Evolutionary conservation across 2,113 vertebrate species (phyloP).

Genomic region (Pituophis catenifer): DNA sequence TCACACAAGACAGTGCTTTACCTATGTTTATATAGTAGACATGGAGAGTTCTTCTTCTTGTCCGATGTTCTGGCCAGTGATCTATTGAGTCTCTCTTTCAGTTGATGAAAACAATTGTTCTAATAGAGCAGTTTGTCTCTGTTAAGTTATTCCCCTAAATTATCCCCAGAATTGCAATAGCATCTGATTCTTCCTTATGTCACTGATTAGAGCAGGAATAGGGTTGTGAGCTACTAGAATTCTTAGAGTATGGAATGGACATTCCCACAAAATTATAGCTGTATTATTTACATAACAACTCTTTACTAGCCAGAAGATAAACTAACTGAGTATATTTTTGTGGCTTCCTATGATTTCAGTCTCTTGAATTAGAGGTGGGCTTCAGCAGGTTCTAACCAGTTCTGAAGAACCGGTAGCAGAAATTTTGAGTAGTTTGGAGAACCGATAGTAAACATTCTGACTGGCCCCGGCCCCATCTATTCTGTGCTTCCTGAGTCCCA

Average conservation of each 20-base stretch:
- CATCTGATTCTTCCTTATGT: background rate
- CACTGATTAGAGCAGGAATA: background rate
- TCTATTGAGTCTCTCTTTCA: background rate
- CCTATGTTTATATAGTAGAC: background rate
- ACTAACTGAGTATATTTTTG: background rate
- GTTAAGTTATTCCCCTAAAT: background rate
- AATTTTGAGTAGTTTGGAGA: too few relatives aligned
- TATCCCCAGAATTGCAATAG: background rate
- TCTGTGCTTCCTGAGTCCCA: too few relatives aligned
- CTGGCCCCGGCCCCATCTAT: too few relatives aligned
- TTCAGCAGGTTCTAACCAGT: too few relatives aligned
- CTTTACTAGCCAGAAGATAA: background rate
- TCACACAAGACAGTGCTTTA: background rate
- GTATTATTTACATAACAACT: background rate
- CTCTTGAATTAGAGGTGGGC: background rate
- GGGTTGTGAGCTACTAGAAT: background rate
- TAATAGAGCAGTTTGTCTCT: background rate
- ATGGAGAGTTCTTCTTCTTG: background rate
- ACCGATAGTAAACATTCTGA: too few relatives aligned
- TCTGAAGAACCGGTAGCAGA: too few relatives aligned
- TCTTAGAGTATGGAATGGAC: background rate
- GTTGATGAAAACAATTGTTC: background rate
- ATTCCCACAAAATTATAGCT: background rate
- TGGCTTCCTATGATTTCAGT: background rate
- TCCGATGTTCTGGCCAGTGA: background rate